A percentile compares a stretch with the other conserved stretches of the same genome.
Conservation (phyloP, 2,888 invertebrate species). For the Chrysolina oricalcia region DNA sequence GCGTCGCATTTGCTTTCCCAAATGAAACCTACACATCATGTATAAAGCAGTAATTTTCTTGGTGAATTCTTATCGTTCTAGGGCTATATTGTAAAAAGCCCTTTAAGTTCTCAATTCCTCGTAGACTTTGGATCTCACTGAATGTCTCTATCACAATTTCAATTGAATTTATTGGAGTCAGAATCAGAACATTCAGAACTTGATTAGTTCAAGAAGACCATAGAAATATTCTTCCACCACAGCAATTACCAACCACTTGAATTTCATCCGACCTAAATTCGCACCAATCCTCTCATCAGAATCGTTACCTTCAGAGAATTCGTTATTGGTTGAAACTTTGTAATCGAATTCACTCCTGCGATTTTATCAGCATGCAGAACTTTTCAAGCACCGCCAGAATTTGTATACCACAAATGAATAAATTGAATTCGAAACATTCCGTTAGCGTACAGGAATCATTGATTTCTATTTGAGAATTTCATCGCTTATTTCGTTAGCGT, state of each 20-base stretch:
- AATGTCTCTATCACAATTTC: not conserved
- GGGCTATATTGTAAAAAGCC: too few relatives aligned
- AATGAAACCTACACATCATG: too few relatives aligned
- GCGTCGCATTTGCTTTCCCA: too few relatives aligned
- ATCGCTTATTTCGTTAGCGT: slow-evolving; percentile 34
- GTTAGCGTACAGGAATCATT: slow-evolving; percentile 16
- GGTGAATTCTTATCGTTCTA: too few relatives aligned
- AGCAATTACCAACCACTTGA: too few relatives aligned
- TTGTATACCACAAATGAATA: slow-evolving; percentile 24
- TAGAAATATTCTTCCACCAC: too few relatives aligned
- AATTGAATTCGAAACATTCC: slow-evolving; percentile 26
- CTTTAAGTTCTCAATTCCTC: too few relatives aligned
- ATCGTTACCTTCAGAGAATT: not conserved
- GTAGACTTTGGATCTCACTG: not conserved
- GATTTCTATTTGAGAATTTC: slow-evolving; percentile 35
- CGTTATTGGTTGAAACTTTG: not conserved
- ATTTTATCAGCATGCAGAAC: slow-evolving; percentile 13
- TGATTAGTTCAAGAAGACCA: too few relatives aligned
- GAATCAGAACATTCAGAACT: not conserved
- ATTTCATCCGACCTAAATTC: not conserved
- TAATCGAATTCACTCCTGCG: not conserved
- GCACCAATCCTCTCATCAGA: not conserved
- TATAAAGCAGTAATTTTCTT: too few relatives aligned
- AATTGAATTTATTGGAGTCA: not conserved
- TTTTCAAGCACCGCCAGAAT: slow-evolving; percentile 1